Conservation (phyloP, 1,140 invertebrate species). For the Sinonovacula constricta region DNA sequence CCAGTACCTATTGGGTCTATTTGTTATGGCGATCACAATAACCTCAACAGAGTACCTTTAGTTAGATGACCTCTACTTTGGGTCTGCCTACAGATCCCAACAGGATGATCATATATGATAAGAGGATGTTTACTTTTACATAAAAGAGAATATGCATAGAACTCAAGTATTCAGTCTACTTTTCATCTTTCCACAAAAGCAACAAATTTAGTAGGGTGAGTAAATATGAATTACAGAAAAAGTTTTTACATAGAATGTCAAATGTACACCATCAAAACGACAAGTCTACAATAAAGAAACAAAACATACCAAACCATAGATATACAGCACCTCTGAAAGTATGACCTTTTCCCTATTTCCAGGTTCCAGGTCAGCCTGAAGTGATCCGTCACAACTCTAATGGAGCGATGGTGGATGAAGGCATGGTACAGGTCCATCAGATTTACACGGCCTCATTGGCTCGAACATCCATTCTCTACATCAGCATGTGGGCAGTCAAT, state of each 20-base stretch:
- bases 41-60: neutral
- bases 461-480: conserved; percentile 11
- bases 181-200: too few species aligned
- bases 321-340: neutral
- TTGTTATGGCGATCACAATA: too few species aligned
- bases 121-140: neutral
- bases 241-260: neutral
- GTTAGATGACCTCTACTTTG: neutral
- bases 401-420: conserved; percentile 47
- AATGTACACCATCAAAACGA: too few species aligned
- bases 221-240: neutral
- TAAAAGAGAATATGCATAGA: neutral
- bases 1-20: too few species aligned
- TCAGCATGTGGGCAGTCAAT: conserved; percentile 51
- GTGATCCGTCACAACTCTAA: conserved; percentile 15
- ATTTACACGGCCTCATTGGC: conserved; percentile 31
- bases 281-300: too few species aligned
- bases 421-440: conserved; percentile 39
- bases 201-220: neutral
- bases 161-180: neutral
- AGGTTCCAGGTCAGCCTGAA: neutral
- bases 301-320: neutral
- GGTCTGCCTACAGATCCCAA: neutral
- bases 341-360: too few species aligned
- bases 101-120: neutral